Evolutionary conservation across 2,113 vertebrate genomes (phyloP), one percentile per base, ranked within the genome.

Genomic region (Gymnocephalus cernua): DNA sequence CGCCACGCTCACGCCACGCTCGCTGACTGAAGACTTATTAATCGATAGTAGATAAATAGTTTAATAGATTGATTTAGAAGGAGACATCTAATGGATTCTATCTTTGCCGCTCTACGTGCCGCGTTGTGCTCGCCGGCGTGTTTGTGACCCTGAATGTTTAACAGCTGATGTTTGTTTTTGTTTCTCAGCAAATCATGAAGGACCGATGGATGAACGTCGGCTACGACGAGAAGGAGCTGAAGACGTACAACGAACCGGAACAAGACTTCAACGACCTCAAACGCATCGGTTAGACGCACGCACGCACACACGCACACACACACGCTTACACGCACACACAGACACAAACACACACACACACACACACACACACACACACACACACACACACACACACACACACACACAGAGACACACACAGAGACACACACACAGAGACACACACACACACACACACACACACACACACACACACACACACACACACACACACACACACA

Each of bases 191-290:
- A 98, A 96, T 98, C 80, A 98, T 98, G 97, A 97, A 96, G 93
- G 97, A 98, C 90, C 95, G 96, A 25, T 98, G 97, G 97, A 97
- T 98, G 97, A 98, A 97, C 58, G 95, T 96, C 58, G 96, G 97
- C 83, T 96, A 97, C 0, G 96, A 97, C 65, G 96, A 96, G 21
- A 96, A 97, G 88, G 96, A 97, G 65, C 92, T 98, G 79, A 97
- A 97, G 83, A 96, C 96, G 0, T 97, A 96, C 51, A 81, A 85
- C 10, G 97, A 98, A 81, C 97, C 96, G 16, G 96, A 97, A 71
- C 94, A 95, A 16, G 96, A 97, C 89, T 95, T 96, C 85, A 97
- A 89, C 74, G 97, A 98, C 88, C 41, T 65, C 21, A 48, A 76
- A 45, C 83, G 86, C 66, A 81, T 90, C 18, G 88, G 88, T 90